Base-by-base conservation (phyloP, 2,113 vertebrate genomes). In the Poicephalus gulielmi region DNA sequence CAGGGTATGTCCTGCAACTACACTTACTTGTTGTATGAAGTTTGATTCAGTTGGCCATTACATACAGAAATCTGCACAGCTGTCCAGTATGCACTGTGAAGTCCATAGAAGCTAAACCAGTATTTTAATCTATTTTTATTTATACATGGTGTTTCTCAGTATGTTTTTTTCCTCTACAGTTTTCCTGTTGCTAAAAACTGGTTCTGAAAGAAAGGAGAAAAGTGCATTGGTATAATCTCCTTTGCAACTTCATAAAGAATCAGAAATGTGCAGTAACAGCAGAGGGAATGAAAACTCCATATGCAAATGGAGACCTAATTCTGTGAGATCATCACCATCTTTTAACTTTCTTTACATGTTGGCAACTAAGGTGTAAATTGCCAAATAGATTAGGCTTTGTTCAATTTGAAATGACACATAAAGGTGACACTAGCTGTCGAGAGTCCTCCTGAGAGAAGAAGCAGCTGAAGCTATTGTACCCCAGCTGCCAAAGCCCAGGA, bases 1-100 rank as follows among this genome's bases (percentile, higher is more conserved):
- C 60, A 88, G 71, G 85, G 81, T 83, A 86, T 90, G 57, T 83
- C 93, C 82, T 93, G 46, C 41, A 86, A 28, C 67, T 88, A 78
- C 60, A 78, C 1, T 6, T 81, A 90, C 70, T 89, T 90, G 50
- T 41, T 68, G 17, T n/a, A 53, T 83, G 77, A 86, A 37, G 86
- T 88, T 93, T 83, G 20, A 50, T 81, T 86, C 35, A 68, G 60
- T 60, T 82, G 37, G 17, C 39, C 50, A 30, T 68, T 89, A 64
- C 30, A 20, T 60, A 39, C 2, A 8, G 68, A 88, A 93, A 43
- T 39, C 83, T 55, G 68, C 46, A 60, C 41, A 92, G 28, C 39
- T 70, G 64, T 87, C 53, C 60, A 80, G 27, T 33, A 47, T 3
- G 4, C 16, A 43, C 28, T 81, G 19, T 59, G 76, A 90, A 53